Evolutionary conservation across 2,113 vertebrate species (phyloP).

Genomic region (Aegithalos caudatus): DNA sequence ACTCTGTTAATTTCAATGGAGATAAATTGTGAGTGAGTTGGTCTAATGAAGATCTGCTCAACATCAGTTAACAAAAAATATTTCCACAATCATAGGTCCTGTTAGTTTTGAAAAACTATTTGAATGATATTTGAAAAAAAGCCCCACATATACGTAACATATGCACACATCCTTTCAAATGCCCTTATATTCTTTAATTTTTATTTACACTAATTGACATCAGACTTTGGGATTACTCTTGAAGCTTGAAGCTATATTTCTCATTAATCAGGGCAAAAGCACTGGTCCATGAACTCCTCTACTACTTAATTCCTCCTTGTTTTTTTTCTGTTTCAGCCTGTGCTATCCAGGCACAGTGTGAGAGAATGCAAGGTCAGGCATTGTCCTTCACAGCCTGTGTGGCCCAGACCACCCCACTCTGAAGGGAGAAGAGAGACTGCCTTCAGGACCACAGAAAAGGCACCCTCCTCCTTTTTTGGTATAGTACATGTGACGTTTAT

Average conservation of each 20-base stretch:
- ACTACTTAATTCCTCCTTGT: not conserved
- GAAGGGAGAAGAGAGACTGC: not conserved
- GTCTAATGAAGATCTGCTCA: not conserved
- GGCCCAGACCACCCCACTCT: not conserved
- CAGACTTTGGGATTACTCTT: not conserved
- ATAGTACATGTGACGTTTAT: not conserved
- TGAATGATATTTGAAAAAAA: not conserved
- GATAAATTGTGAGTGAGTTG: not conserved
- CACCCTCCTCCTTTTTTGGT: accelerated
- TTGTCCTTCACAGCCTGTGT: not conserved
- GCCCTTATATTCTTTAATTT: not conserved
- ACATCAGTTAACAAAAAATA: not conserved
- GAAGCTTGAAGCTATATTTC: not conserved
- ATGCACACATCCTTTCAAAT: accelerated
- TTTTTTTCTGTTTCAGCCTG: not conserved
- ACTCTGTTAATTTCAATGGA: not conserved
- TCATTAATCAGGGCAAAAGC: not conserved
- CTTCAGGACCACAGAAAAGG: not conserved
- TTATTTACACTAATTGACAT: not conserved
- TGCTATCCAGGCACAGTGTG: accelerated
- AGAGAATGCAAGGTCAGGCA: not conserved
- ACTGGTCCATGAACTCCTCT: not conserved
- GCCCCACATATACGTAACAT: not conserved
- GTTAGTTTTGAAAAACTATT: not conserved
- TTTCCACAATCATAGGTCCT: not conserved